Conservation (phyloP, 2,888 invertebrate genomes). For the Camptogramma bilineatum region DNA sequence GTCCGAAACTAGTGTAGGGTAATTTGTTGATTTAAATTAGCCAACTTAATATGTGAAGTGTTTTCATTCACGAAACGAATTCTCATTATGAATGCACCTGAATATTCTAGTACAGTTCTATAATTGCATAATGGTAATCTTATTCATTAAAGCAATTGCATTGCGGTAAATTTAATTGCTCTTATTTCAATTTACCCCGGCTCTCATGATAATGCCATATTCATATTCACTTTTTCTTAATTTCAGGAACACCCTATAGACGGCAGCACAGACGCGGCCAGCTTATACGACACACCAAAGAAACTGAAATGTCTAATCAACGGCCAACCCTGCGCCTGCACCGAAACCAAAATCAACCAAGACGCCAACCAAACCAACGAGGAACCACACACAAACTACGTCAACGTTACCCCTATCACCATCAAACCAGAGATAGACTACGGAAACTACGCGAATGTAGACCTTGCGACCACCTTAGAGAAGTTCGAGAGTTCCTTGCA, state of each 20-base stretch:
- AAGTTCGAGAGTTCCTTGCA: conserved; percentile 92
- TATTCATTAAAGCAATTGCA: too few relatives aligned
- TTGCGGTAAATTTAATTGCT: too few relatives aligned
- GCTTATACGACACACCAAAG: conserved; percentile 91
- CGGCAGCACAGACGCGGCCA: conserved; percentile 65
- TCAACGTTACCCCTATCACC: conserved; percentile 75
- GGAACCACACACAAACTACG: conserved; percentile 79
- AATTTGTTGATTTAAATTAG: too few relatives aligned
- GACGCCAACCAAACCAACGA: conserved; percentile 62
- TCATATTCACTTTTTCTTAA: neutral
- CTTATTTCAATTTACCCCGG: too few relatives aligned
- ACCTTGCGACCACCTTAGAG: conserved; percentile 90
- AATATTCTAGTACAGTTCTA: too few relatives aligned
- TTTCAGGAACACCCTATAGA: conserved; percentile 79
- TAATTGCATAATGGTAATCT: too few relatives aligned
- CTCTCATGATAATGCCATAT: too few relatives aligned
- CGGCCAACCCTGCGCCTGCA: conserved; percentile 85
- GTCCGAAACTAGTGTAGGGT: too few relatives aligned
- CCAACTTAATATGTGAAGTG: too few relatives aligned
- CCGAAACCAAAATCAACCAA: conserved; percentile 83
- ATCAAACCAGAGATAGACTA: conserved; percentile 71
- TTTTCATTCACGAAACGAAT: too few relatives aligned
- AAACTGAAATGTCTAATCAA: conserved; percentile 89
- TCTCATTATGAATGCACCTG: too few relatives aligned
- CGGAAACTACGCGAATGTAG: conserved; percentile 90